Evolutionary conservation across 2,888 invertebrate genomes (phyloP).

Genomic region (Eupeodes luniger): DNA sequence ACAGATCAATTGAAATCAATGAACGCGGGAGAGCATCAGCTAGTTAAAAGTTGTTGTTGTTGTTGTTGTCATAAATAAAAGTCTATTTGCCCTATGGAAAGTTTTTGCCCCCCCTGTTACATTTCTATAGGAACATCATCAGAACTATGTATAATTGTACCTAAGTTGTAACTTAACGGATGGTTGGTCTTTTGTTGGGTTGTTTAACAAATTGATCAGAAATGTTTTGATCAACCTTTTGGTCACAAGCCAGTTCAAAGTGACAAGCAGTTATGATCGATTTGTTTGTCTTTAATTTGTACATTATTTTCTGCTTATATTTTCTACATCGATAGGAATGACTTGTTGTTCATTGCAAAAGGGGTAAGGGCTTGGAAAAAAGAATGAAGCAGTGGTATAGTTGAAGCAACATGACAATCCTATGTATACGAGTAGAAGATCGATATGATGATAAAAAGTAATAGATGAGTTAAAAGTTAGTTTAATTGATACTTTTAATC

Average conservation of each 20-base stretch:
- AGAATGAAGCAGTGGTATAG: neutral
- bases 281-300: conserved; percentile 42
- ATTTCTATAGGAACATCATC: neutral
- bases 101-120: conserved; percentile 43
- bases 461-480: neutral
- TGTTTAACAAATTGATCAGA: conserved; percentile 60
- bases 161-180: neutral
- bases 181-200: conserved; percentile 44
- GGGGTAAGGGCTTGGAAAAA: neutral
- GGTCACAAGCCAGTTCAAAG: conserved; percentile 28
- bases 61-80: conserved; percentile 1
- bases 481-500: neutral
- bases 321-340: neutral
- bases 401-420: neutral
- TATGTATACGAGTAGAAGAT: neutral
- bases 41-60: neutral
- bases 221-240: conserved; percentile 61
- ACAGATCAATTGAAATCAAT: conserved; percentile 71
- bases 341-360: neutral
- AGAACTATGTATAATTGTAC: neutral
- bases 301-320: neutral
- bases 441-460: neutral
- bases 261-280: conserved; percentile 54
- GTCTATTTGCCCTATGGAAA: conserved; percentile 61
- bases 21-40: conserved; percentile 28